phyloP scores from a whole-genome alignment of 2,888 invertebrate genomes.

The Caradrina kadenii region DNA sequence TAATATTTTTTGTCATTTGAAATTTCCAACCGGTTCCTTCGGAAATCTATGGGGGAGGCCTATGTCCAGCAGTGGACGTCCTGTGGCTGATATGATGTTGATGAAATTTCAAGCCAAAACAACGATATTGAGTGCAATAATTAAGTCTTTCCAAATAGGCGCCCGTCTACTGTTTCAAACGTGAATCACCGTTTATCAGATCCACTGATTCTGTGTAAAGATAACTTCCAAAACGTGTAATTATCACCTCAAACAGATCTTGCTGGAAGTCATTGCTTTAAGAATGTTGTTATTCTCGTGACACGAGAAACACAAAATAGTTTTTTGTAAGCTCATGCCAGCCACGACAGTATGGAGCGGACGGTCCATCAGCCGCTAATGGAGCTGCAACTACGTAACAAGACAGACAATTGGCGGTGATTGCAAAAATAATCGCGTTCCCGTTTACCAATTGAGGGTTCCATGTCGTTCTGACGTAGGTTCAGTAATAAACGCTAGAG shows the following conservation, averaged over 20 bases:
- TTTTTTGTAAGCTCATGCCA: slow-evolving; percentile 67
- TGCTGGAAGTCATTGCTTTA: slow-evolving; percentile 5
- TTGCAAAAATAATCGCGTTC: slow-evolving; percentile 83
- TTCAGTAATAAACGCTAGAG: slow-evolving; percentile 46
- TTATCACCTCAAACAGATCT: slow-evolving; percentile 2
- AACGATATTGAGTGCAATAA: not conserved
- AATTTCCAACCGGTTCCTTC: too few relatives aligned
- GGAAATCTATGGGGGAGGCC: too few relatives aligned
- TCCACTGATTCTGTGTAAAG: not conserved
- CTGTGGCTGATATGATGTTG: too few relatives aligned
- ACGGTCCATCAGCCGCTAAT: slow-evolving; percentile 30
- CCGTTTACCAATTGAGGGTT: slow-evolving; percentile 78
- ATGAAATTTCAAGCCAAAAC: too few relatives aligned
- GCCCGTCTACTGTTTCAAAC: not conserved
- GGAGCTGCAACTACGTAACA: slow-evolving; percentile 61
- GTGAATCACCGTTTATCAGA: slow-evolving; percentile 18
- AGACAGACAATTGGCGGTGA: slow-evolving; percentile 79
- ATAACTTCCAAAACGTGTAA: slow-evolving; percentile 5
- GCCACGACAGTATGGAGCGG: slow-evolving; percentile 33
- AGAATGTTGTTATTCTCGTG: slow-evolving; percentile 6
- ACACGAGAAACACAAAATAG: slow-evolving; percentile 2
- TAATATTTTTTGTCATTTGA: not conserved
- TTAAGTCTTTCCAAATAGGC: not conserved
- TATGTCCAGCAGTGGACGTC: too few relatives aligned
- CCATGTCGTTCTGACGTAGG: slow-evolving; percentile 54